Evolutionary conservation across 2,113 vertebrate genomes (phyloP).

Genomic region (Triplophysa tibetana): DNA sequence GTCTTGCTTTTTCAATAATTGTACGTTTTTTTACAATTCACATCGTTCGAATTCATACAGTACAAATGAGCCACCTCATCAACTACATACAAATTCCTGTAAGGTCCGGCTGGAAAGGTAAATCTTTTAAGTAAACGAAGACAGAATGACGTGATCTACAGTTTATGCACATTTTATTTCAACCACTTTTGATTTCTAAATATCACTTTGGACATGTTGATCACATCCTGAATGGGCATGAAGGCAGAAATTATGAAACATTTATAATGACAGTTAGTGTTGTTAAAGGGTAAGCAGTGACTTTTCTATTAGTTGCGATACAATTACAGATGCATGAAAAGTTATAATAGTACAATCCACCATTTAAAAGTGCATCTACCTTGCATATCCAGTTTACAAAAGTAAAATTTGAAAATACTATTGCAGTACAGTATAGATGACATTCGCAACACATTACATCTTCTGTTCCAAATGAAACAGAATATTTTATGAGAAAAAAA

Average conservation of each 20-base stretch:
- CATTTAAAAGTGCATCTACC: neutral
- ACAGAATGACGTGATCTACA: neutral
- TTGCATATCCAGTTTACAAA: neutral
- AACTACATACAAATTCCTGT: too few species aligned
- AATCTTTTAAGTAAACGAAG: too few species aligned
- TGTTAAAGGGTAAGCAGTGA: neutral
- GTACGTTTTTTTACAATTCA: too few species aligned
- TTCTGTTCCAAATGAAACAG: too few species aligned
- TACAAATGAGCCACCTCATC: too few species aligned
- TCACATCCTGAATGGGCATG: neutral
- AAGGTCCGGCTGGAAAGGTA: too few species aligned
- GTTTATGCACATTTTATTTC: constrained; percentile 21
- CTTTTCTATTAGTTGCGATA: neutral
- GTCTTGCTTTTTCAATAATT: too few species aligned
- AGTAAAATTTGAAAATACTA: neutral
- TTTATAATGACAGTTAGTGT: neutral
- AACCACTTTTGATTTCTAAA: neutral
- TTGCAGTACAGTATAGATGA: neutral
- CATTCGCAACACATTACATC: neutral
- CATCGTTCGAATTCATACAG: too few species aligned
- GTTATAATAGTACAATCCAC: neutral
- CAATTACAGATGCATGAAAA: neutral
- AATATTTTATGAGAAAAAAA: too few species aligned
- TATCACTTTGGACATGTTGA: neutral
- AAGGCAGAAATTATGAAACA: neutral